phyloP scores from a whole-genome alignment of 2,888 invertebrate genomes.

The Hartigia nigra region DNA sequence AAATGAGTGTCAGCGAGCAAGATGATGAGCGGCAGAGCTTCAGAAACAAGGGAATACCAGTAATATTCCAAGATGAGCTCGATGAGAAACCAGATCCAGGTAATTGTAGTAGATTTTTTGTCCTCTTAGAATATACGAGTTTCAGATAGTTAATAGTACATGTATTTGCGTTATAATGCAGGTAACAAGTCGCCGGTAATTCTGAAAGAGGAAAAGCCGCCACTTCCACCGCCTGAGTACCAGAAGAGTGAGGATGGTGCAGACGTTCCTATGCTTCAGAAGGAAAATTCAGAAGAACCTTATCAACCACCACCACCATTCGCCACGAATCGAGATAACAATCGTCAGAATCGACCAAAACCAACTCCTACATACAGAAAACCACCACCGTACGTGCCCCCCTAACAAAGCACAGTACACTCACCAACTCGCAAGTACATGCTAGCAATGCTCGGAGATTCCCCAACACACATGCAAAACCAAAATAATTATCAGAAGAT shows the following conservation, averaged over 20 bases:
- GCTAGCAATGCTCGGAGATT: conserved; percentile 62
- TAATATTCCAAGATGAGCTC: conserved; percentile 96
- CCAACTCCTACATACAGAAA: conserved; percentile 92
- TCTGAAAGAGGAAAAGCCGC: conserved; percentile 94
- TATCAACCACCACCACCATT: conserved; percentile 93
- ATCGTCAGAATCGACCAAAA: conserved; percentile 81
- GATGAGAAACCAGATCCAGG: conserved; percentile 91
- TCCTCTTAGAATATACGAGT: not conserved
- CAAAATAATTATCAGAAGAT: conserved; percentile 42
- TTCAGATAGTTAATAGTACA: not conserved
- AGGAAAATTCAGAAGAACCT: conserved; percentile 74
- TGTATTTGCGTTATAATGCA: conserved; percentile 22
- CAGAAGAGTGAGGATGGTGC: conserved; percentile 68
- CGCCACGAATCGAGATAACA: conserved; percentile 78
- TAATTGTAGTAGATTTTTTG: conserved; percentile 26
- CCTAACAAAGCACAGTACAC: conserved; percentile 74
- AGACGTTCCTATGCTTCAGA: conserved; percentile 64
- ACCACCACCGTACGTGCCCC: conserved; percentile 97
- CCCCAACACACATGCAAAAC: conserved; percentile 57
- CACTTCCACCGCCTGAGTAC: conserved; percentile 86
- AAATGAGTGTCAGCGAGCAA: conserved; percentile 83
- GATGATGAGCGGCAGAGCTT: conserved; percentile 87
- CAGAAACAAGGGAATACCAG: conserved; percentile 88
- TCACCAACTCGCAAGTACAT: conserved; percentile 62
- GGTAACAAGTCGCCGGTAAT: conserved; percentile 92